These are phyloP conservation scores for Cephus runcator DNA, from an alignment of 2,888 invertebrate genomes.

Conservation along the genomic window DNA sequence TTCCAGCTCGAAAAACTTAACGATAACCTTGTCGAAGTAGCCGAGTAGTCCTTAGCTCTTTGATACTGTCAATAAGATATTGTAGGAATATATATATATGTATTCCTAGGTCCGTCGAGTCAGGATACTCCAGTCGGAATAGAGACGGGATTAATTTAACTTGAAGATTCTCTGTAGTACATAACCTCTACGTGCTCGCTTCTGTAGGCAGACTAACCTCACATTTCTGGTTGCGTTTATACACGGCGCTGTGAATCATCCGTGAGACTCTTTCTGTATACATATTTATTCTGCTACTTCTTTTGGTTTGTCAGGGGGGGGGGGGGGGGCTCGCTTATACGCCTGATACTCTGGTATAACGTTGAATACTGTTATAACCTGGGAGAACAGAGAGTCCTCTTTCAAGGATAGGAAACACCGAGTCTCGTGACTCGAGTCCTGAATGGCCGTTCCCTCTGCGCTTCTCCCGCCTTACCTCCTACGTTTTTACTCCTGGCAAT, in stretches of 20 bases:
- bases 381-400: background rate
- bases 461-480: background rate
- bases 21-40: conserved; percentile 4
- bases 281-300: background rate
- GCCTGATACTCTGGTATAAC: background rate
- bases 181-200: background rate
- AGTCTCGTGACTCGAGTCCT: background rate
- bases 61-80: background rate
- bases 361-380: background rate
- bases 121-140: background rate
- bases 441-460: background rate
- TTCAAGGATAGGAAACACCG: background rate
- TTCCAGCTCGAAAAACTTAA: conserved; percentile 26
- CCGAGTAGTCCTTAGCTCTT: background rate
- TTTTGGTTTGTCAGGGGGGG: background rate
- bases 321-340: background rate
- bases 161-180: background rate
- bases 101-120: background rate
- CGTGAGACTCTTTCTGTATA: background rate
- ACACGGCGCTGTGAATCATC: too few relatives aligned
- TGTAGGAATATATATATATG: background rate
- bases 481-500: background rate
- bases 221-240: background rate
- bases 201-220: background rate
- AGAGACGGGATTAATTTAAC: background rate